Percentiles rank a stretch among this genome's conserved stretches.
Conservation (phyloP, 2,888 invertebrate species). For the Andrena praecox region DNA sequence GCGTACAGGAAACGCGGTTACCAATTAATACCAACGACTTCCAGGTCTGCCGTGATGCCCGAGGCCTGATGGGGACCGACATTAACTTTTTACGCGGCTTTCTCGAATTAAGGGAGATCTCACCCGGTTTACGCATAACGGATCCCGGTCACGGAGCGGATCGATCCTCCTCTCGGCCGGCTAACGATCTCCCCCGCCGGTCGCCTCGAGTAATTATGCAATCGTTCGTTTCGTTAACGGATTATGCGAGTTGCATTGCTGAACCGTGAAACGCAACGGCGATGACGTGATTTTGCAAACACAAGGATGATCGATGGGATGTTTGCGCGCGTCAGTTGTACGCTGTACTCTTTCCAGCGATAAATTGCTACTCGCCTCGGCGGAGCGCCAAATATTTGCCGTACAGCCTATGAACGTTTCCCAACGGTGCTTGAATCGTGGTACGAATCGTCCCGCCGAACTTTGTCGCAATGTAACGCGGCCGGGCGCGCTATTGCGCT, state of each 20-base stretch:
- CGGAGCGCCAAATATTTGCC: conserved; percentile 1
- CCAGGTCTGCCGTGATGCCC: conserved; percentile 19
- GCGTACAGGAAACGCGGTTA: conserved; percentile 46
- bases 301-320: conserved; percentile 25
- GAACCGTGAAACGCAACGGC: neutral
- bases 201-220: conserved; percentile 5
- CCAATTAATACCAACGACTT: conserved; percentile 51
- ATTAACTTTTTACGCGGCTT: conserved; percentile 11
- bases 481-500: neutral
- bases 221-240: conserved; percentile 8
- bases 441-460: neutral
- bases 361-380: conserved; percentile 3
- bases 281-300: neutral
- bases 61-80: neutral
- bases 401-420: conserved; percentile 1
- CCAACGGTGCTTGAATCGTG: conserved; percentile 5
- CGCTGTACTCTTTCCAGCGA: conserved; percentile 7
- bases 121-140: neutral
- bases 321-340: conserved; percentile 15
- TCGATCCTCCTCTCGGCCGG: neutral
- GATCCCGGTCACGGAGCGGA: neutral
- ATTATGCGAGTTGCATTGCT: too few relatives aligned
- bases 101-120: conserved; percentile 28
- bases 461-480: neutral
- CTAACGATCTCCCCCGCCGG: neutral